These are phyloP conservation scores for Dasypus novemcinctus DNA, from an alignment of 2,113 vertebrate species.

Conservation along the genomic window DNA sequence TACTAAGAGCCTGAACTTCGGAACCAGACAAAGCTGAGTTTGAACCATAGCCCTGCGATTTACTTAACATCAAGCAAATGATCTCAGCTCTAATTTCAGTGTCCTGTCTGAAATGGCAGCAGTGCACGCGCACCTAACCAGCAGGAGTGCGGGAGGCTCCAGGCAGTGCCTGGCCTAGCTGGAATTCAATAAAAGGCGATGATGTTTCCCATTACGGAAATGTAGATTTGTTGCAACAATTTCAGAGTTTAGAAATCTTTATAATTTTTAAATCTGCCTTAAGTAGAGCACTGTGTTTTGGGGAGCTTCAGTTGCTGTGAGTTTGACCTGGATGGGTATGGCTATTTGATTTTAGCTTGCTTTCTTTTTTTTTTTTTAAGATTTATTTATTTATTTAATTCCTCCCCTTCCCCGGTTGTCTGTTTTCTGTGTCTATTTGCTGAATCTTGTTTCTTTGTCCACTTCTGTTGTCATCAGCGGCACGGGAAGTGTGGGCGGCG, in stretches of 20 bases:
- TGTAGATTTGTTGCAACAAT: not conserved
- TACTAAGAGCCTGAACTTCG: no score
- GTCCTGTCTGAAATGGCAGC: not conserved
- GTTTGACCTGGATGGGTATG: not conserved
- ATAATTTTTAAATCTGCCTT: not conserved
- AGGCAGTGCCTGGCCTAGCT: rapidly evolving
- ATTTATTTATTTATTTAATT: no score
- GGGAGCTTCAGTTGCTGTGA: not conserved
- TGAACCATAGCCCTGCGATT: not conserved
- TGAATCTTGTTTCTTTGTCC: no score
- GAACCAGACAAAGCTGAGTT: not conserved
- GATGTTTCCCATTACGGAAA: not conserved
- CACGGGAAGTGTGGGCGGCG: no score
- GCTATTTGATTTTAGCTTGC: not conserved
- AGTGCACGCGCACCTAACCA: rapidly evolving
- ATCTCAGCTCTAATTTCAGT: not conserved
- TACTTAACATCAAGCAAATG: not conserved
- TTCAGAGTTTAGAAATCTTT: not conserved
- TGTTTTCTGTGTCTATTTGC: no score
- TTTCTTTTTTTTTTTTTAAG: no score
- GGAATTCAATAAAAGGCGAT: not conserved
- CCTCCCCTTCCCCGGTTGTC: no score
- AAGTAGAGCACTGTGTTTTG: not conserved
- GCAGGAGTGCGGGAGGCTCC: rapidly evolving
- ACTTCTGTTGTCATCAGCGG: no score